Base-by-base conservation (phyloP, 2,113 vertebrate species). In the Eonycteris spelaea region DNA sequence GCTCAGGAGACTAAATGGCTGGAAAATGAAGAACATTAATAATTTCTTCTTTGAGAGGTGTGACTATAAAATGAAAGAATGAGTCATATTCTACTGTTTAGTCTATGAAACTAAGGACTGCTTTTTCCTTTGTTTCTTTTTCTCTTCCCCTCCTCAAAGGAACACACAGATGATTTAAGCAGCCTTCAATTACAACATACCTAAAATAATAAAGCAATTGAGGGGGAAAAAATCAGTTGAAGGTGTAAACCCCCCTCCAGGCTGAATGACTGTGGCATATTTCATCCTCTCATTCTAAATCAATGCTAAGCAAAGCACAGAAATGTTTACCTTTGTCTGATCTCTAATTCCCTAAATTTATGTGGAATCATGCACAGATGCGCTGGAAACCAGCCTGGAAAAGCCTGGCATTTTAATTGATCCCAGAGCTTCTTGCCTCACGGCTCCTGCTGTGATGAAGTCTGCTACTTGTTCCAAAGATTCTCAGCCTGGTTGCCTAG, bases 361-460 rank as follows among this genome's bases (percentile, higher is more conserved):
- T 98, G 98, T 98, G 97, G 98, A 98, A 98, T 98, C 98, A 98
- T 97, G 98, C 97, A 96, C 98, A 98, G 98, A 98, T 99, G 98
- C 98, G 91, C 98, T 98, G 98, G 98, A 98, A 98, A 98, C 78
- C 92, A 95, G 98, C 98, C 97, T 97, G 98, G 98, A 98, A 98
- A 98, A 98, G 98, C 97, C 97, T 98, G 98, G 98, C 98, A 99
- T 99, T 99, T 99, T 99, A 99, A 99, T 99, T 98, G 98, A 99
- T 98, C 98, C 98, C 98, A 98, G 98, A 98, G 98, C 97, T 97
- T 98, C 98, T 97, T 91, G 96, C 96, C 97, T 98, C 95, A 30
- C 7, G 45, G 97, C 96, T 97, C 97, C 98, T 98, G 98, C 98
- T 98, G 98, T 95, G 98, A 33, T 78, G 15, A 96, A 98, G 97